Evolutionary conservation across 2,797 vertebrate species (phyloP).

Genomic region (Anabas testudineus): DNA sequence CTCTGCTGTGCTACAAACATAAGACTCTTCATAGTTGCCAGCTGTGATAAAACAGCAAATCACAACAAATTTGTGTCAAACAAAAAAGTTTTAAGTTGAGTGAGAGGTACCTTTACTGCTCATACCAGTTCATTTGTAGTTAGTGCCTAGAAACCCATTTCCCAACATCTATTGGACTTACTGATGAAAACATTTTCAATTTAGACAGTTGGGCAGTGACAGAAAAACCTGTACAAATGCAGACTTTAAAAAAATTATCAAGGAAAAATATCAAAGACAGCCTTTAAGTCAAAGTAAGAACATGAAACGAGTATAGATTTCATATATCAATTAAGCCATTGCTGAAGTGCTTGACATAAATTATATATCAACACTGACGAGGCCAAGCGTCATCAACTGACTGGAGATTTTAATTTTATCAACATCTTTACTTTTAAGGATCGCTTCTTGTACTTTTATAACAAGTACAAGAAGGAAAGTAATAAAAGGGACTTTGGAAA

Average conservation of each 20-base stretch:
- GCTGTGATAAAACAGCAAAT: slow-evolving; percentile 16
- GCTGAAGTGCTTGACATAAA: slow-evolving; percentile 36
- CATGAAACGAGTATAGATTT: slow-evolving; percentile 16
- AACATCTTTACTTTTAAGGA: slow-evolving; percentile 1
- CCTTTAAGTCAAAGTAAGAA: slow-evolving; percentile 21
- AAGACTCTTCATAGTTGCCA: slow-evolving; percentile 1
- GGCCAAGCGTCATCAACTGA: slow-evolving; percentile 7
- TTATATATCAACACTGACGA: slow-evolving; percentile 34
- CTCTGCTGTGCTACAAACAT: neutral
- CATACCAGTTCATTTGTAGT: slow-evolving; percentile 15
- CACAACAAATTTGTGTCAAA: slow-evolving; percentile 14
- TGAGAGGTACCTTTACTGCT: slow-evolving; percentile 23
- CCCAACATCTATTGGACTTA: slow-evolving; percentile 18
- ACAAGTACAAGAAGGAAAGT: neutral
- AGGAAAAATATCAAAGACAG: slow-evolving; percentile 25
- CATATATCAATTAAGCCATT: slow-evolving; percentile 28
- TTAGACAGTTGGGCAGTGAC: slow-evolving; percentile 30
- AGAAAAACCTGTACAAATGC: slow-evolving; percentile 6
- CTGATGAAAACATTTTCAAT: slow-evolving; percentile 19
- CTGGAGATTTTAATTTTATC: neutral
- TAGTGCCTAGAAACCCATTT: neutral
- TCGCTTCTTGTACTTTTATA: no score
- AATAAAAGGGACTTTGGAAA: neutral
- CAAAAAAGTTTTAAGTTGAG: slow-evolving; percentile 10
- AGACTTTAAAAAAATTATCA: neutral